Conservation (phyloP, 2,797 vertebrate species). For the Chromobotia macracanthus region DNA sequence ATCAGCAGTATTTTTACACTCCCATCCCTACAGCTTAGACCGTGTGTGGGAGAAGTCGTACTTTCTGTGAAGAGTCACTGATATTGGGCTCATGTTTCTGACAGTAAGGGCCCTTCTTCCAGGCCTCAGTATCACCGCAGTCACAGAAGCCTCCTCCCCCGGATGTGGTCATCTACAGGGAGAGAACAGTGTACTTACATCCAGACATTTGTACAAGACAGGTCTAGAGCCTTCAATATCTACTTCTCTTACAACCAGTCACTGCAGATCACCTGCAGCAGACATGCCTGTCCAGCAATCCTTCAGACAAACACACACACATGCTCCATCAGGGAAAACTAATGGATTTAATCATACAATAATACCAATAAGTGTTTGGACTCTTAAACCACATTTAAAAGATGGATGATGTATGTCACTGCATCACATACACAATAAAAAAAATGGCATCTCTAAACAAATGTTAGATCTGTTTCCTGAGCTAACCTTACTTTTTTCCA, state of each 20-base stretch:
- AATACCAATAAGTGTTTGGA: background rate
- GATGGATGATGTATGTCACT: too few species aligned
- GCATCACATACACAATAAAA: too few species aligned
- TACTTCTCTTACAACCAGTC: background rate
- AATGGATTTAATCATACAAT: too few species aligned
- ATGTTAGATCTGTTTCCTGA: too few species aligned
- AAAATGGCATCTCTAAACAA: too few species aligned
- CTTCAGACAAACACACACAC: too few species aligned
- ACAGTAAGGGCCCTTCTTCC: constrained; percentile 95
- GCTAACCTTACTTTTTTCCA: too few species aligned
- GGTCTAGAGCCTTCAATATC: background rate
- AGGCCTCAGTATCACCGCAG: constrained; percentile 95
- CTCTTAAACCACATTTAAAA: too few species aligned
- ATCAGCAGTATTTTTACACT: background rate
- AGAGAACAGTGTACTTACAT: background rate
- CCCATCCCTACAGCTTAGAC: background rate
- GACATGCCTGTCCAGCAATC: background rate
- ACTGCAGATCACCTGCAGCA: background rate
- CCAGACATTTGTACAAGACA: constrained; percentile 8
- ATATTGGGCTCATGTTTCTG: constrained; percentile 85
- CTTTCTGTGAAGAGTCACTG: constrained; percentile 84
- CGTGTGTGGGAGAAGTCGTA: constrained; percentile 62
- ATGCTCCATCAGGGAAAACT: too few species aligned
- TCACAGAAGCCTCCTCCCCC: constrained; percentile 97
- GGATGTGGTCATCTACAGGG: constrained; percentile 93